phyloP scores from a whole-genome alignment of 1,140 invertebrate genomes.

The Pogonomyrmex californicus region DNA sequence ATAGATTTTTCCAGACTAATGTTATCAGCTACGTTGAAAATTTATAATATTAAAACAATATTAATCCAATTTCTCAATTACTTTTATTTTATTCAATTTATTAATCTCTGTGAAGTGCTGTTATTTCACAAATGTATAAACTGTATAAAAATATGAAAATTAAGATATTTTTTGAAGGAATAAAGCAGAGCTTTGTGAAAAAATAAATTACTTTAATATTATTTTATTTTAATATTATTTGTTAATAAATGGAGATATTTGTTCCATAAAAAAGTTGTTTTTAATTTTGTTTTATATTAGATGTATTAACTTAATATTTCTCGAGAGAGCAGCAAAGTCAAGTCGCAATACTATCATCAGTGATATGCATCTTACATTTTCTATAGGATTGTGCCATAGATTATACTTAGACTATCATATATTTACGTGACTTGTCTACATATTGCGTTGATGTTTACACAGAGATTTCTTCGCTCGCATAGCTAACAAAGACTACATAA shows the following conservation, averaged over 20 bases:
- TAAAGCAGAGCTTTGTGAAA: background rate
- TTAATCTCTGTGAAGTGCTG: background rate
- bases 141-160: background rate
- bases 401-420: conserved; percentile 23
- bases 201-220: conserved; percentile 18
- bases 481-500: background rate
- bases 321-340: background rate
- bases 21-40: background rate
- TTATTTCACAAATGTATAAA: background rate
- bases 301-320: conserved; percentile 31
- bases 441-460: conserved; percentile 11
- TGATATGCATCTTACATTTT: conserved; percentile 37
- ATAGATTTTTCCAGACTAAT: background rate
- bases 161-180: background rate
- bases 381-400: conserved; percentile 12
- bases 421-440: conserved; percentile 22
- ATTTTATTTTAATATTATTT: no score
- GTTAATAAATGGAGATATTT: background rate
- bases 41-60: background rate
- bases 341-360: conserved; percentile 17
- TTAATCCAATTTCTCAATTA: conserved; percentile 16
- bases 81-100: conserved; percentile 25
- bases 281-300: conserved; percentile 8
- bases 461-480: conserved; percentile 7
- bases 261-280: background rate